Base-by-base conservation (phyloP, 1,140 invertebrate genomes). In the Hyposmocoma kahamanoa region DNA sequence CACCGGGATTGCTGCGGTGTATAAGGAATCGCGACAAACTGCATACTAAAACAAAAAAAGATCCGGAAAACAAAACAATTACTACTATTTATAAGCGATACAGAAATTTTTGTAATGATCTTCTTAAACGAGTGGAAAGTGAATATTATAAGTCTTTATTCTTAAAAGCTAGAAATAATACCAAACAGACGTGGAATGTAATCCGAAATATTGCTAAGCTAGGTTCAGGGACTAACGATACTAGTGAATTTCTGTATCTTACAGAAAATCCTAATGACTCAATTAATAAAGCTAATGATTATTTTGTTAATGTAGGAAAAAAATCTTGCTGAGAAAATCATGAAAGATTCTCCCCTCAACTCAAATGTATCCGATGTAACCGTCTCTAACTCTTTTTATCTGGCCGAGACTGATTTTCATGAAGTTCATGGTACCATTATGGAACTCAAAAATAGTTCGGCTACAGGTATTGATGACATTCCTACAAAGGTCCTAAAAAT, bases 91-190 rank as follows among this genome's bases (percentile, higher is more conserved):
- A 42, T 11, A 42, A 10, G 11, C 17, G 20, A 20, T 42, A 42
- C 20, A 42, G 39, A 42, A 42, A 42, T 21, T 42, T 21, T 10
- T 42, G 19, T 20, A 42, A 42, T 20, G 13, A 21, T 22, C 39
- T n/a, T n/a, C n/a, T 42, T 22, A n/a, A 19, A 21, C 17, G 20
- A 6, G 22, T 42, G 9, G 26, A 42, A 42, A 15, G 13, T 3
- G 21, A 42, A 6, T 22, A 24, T 22, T 22, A 43, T 3, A 28
- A 22, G 3, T 15, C 26, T 8, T 24, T 15, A 1, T 15, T 43
- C 1, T 3, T 3, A 18, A 10, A 11, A 8, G 9, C n/a, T 9
- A 17, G 11, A 17, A 26, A 17, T 2, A 43, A 43, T 17, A 13
- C 24, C 2, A 43, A 43, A 26, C n/a, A 43, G n/a, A 13, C 24